Evolutionary conservation across 2,797 vertebrate genomes (phyloP).

Genomic region (Parambassis ranga): DNA sequence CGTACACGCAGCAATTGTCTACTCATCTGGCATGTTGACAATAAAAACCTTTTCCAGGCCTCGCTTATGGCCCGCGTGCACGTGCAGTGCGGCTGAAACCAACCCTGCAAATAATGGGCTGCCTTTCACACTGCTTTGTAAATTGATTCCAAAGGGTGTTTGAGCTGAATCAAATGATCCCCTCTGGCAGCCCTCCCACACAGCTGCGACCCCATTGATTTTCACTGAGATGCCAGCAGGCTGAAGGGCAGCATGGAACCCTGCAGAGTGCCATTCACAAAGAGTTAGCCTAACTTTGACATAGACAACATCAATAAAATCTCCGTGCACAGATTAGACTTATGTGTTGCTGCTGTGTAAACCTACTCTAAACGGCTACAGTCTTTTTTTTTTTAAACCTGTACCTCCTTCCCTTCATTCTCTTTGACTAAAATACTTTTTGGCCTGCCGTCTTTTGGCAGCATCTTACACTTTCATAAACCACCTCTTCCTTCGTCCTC

Average conservation of each 20-base stretch:
- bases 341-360: background rate
- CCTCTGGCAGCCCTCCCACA: conserved; percentile 60
- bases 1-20: background rate
- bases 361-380: no score
- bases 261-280: conserved; percentile 71
- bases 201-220: conserved; percentile 77
- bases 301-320: conserved; percentile 12
- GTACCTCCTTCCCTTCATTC: background rate
- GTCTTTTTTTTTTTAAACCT: conserved; percentile 6
- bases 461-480: background rate
- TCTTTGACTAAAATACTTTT: background rate
- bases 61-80: background rate
- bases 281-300: conserved; percentile 34
- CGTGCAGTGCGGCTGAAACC: background rate
- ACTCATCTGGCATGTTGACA: background rate
- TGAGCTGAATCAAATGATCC: conserved; percentile 65
- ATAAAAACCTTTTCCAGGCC: conserved; percentile 14
- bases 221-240: conserved; percentile 57
- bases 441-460: background rate
- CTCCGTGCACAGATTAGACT: background rate
- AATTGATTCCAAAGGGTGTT: conserved; percentile 65
- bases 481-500: conserved; percentile 6
- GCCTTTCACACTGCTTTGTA: conserved; percentile 26
- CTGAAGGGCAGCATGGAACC: conserved; percentile 73
- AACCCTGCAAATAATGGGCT: conserved; percentile 7